Conservation (phyloP, 2,113 vertebrate species). For the Colistium nudipinnis region DNA sequence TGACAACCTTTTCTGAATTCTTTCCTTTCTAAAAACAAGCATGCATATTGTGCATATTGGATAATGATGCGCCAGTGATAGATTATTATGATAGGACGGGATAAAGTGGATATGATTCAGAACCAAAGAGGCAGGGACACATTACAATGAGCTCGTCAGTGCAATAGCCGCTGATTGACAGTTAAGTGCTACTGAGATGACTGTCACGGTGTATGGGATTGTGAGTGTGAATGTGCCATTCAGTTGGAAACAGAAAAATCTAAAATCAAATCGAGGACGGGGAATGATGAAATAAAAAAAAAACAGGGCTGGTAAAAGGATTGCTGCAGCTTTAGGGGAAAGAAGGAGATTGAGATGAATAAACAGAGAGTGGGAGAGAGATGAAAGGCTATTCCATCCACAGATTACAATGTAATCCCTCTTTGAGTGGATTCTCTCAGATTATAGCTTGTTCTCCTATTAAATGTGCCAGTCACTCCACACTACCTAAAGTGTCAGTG, state of each 20-base stretch:
- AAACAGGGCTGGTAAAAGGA: slow-evolving; percentile 38
- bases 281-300: slow-evolving; percentile 9
- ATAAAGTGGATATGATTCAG: slow-evolving; percentile 25
- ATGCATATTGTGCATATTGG: background rate
- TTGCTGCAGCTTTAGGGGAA: slow-evolving; percentile 39
- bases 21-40: background rate
- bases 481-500: slow-evolving; percentile 34
- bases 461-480: slow-evolving; percentile 68
- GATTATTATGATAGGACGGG: too few species aligned
- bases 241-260: slow-evolving; percentile 30
- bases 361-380: slow-evolving; percentile 34
- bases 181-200: slow-evolving; percentile 43
- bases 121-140: slow-evolving; percentile 18
- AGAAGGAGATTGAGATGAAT: slow-evolving; percentile 19
- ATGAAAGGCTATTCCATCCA: slow-evolving; percentile 67
- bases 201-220: slow-evolving; percentile 23
- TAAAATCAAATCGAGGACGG: slow-evolving; percentile 53
- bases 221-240: slow-evolving; percentile 24
- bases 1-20: background rate
- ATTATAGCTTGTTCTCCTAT: slow-evolving; percentile 72
- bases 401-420: slow-evolving; percentile 76
- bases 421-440: slow-evolving; percentile 70
- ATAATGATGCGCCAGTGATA: too few species aligned
- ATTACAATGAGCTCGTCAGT: slow-evolving; percentile 40
- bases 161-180: slow-evolving; percentile 62